Conservation (phyloP, 2,888 invertebrate genomes). For the Sinopyrophorus schimmeli region DNA sequence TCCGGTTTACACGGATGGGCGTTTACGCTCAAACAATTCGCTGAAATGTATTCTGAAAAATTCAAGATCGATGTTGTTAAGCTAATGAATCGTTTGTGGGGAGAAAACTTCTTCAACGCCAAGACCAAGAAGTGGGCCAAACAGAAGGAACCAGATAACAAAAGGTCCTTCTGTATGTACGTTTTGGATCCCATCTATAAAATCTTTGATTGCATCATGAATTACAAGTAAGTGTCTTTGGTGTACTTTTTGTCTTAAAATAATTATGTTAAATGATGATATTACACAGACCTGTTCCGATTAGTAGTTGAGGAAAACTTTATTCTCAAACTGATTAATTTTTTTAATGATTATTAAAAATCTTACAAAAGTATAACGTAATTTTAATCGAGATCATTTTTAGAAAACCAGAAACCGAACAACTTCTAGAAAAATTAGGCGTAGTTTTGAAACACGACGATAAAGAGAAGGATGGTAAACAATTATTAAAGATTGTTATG, state of each 20-base stretch:
- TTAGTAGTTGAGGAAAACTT: no score
- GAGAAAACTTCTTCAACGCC: constrained; percentile 98
- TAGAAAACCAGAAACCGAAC: constrained; percentile 91
- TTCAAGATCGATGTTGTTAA: constrained; percentile 97
- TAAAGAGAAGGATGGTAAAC: constrained; percentile 95
- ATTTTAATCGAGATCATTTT: neutral
- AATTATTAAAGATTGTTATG: constrained; percentile 96
- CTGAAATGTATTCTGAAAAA: constrained; percentile 98
- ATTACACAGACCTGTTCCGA: constrained; percentile 11
- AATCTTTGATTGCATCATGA: constrained; percentile 72
- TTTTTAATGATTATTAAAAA: neutral
- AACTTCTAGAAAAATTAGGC: constrained; percentile 86
- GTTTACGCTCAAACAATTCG: constrained; percentile 98
- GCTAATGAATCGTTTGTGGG: constrained; percentile 98
- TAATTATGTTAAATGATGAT: constrained; percentile 3
- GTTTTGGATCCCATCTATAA: constrained; percentile 99
- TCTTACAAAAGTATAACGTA: neutral
- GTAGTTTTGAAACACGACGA: constrained; percentile 94
- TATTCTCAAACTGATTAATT: no score
- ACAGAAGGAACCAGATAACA: constrained; percentile 86
- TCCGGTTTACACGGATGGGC: constrained; percentile 99
- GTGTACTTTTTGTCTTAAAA: neutral
- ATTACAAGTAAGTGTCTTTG: constrained; percentile 49
- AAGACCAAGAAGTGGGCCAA: constrained; percentile 98
- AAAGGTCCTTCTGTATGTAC: constrained; percentile 98